phyloP scores from a whole-genome alignment of 2,888 invertebrate genomes.

The Spodoptera exigua region DNA sequence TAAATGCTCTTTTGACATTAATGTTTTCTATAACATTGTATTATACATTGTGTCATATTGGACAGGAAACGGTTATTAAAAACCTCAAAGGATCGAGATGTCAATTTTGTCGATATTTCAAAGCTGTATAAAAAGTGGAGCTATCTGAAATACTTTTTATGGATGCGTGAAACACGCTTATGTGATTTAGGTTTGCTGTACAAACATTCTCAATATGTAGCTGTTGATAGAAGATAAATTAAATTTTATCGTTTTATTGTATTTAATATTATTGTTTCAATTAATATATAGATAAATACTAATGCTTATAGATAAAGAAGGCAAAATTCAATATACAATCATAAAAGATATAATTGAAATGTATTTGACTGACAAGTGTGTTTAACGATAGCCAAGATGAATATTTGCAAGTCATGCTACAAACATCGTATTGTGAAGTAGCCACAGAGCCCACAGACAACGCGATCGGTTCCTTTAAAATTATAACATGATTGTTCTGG shows the following conservation, averaged over 20 bases:
- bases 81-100: constrained; percentile 68
- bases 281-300: too few relatives aligned
- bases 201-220: constrained; percentile 15
- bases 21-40: constrained; percentile 72
- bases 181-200: constrained; percentile 18
- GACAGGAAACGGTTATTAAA: constrained; percentile 77
- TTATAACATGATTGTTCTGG: constrained; percentile 40
- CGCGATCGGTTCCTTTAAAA: constrained; percentile 1
- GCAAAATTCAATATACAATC: too few relatives aligned
- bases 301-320: too few relatives aligned
- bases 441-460: constrained; percentile 17
- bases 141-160: constrained; percentile 37
- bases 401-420: constrained; percentile 25
- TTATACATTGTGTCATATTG: constrained; percentile 67
- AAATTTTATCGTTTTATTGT: not conserved
- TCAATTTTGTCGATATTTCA: constrained; percentile 51
- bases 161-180: constrained; percentile 42
- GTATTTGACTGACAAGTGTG: too few relatives aligned
- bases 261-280: not conserved
- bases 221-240: not conserved
- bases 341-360: too few relatives aligned
- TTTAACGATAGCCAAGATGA: too few relatives aligned
- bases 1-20: constrained; percentile 83
- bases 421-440: constrained; percentile 2
- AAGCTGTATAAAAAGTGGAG: constrained; percentile 37